Percentiles rank a stretch among this genome's conserved stretches.
Conservation (phyloP, 1,140 invertebrate species). For the Neuroterus valhalla region DNA sequence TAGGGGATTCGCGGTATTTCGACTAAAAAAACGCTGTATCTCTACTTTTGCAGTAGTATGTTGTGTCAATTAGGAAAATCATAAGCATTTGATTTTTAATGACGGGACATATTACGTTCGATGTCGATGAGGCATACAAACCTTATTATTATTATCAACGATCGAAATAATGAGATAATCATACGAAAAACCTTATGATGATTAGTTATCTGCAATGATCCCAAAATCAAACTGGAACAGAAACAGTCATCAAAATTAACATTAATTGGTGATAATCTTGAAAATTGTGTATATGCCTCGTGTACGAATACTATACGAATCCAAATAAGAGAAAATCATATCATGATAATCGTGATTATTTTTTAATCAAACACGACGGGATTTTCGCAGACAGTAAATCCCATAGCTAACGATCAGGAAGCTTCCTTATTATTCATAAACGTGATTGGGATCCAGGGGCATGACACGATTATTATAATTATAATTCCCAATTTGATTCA, state of each 20-base stretch:
- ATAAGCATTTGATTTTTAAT: constrained; percentile 35
- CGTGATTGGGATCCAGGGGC: too few species aligned
- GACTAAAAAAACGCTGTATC: constrained; percentile 4
- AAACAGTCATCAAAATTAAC: not conserved
- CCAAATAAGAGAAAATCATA: not conserved
- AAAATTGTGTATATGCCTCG: not conserved
- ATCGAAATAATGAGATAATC: constrained; percentile 40
- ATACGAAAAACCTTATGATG: constrained; percentile 3
- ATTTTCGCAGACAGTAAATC: too few species aligned
- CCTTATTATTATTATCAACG: constrained; percentile 41
- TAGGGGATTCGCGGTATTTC: not conserved
- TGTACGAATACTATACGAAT: not conserved
- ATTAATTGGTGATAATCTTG: not conserved
- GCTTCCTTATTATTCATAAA: not conserved
- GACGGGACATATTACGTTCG: constrained; percentile 5
- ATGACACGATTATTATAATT: too few species aligned
- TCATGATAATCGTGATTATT: constrained; percentile 1
- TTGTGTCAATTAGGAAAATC: constrained; percentile 31
- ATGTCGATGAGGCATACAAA: constrained; percentile 42
- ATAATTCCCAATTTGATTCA: too few species aligned
- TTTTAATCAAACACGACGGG: too few species aligned
- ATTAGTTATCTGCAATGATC: not conserved
- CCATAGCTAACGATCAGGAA: not conserved
- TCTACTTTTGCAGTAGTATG: constrained; percentile 26
- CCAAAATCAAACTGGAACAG: not conserved